Base-by-base conservation (phyloP, 2,113 vertebrate genomes). In the Stictonetta naevosa region DNA sequence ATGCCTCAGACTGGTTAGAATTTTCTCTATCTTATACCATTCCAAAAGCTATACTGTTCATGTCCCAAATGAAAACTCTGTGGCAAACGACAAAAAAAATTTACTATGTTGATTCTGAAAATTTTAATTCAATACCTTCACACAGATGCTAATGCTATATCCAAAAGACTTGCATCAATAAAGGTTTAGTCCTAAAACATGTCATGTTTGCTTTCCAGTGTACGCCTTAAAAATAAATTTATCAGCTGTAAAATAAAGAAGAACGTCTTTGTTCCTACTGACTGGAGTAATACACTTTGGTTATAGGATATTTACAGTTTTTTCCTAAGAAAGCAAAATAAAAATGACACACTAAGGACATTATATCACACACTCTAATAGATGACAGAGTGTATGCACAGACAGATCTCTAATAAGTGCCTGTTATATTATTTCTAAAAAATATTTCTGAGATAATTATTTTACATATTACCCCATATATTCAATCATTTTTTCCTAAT, bases 211-310 rank as follows among this genome's bases (percentile, higher is more conserved):
- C 92, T 95, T 97, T 93, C 91, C 94, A 96, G 15, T 80, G 91
- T 91, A 84, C 81, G 86, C 95, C 95, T 95, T 93, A 88, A 96
- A 94, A 98, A 81, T 94, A 97, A 97, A 97, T 97, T 97, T 93
- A 89, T 97, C 94, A 97, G 96, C 96, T 97, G 97, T 97, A 97
- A 97, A 73, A 97, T 73, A 60, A 92, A 97, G 97, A 97, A 97
- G 86, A 98, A 91, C 94, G 93, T 95, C 94, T 97, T 96, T 97
- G 97, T 97, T 97, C 92, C 93, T 59, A 83, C 86, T 97, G 98
- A 98, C 95, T 96, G 97, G 92, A 95, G 93, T 82, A 82, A 97
- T 94, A 75, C 88, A 91, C 88, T 93, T 93, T 78, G 95, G 97
- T 95, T 97, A 97, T 88, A 95, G 87, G 53, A 40, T n/a, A 68